phyloP scores from a whole-genome alignment of 1,140 invertebrate genomes.

The Lepidurus arcticus region DNA sequence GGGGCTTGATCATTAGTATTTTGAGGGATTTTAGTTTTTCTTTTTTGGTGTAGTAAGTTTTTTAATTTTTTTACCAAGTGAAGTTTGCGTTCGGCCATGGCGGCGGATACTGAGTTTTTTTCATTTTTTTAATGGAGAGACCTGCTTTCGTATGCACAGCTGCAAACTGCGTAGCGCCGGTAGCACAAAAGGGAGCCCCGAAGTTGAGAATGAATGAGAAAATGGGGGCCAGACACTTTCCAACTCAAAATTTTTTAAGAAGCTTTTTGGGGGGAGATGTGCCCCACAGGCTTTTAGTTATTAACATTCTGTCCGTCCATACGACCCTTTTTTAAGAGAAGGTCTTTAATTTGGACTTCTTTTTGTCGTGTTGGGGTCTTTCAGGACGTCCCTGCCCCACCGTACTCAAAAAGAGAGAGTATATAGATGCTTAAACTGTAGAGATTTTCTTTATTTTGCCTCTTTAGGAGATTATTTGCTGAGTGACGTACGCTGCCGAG shows the following conservation, averaged over 20 bases:
- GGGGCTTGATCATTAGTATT: no score
- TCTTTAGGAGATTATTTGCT: not conserved
- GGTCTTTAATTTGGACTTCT: not conserved
- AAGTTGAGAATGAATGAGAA: slow-evolving; percentile 22
- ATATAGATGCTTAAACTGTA: no score
- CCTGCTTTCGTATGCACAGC: slow-evolving; percentile 13
- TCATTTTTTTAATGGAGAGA: not conserved
- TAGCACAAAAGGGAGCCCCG: slow-evolving; percentile 9
- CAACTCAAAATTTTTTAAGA: not conserved
- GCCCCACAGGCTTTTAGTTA: not conserved
- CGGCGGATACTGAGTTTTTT: no score
- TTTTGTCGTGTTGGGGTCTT: not conserved
- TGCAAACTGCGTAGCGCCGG: slow-evolving; percentile 20
- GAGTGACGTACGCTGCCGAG: not conserved
- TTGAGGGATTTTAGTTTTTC: no score
- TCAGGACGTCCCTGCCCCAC: not conserved
- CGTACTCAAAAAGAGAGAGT: not conserved
- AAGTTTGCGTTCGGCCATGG: no score
- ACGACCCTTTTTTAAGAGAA: slow-evolving; percentile 11
- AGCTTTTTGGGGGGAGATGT: not conserved
- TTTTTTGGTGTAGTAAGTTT: no score
- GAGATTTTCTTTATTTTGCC: not conserved
- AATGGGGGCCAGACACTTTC: slow-evolving; percentile 20
- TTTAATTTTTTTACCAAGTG: no score
- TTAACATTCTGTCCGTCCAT: slow-evolving; percentile 8